These are phyloP conservation scores for Corythucha ciliata DNA, from an alignment of 2,888 invertebrate genomes.

Conservation along the genomic window DNA sequence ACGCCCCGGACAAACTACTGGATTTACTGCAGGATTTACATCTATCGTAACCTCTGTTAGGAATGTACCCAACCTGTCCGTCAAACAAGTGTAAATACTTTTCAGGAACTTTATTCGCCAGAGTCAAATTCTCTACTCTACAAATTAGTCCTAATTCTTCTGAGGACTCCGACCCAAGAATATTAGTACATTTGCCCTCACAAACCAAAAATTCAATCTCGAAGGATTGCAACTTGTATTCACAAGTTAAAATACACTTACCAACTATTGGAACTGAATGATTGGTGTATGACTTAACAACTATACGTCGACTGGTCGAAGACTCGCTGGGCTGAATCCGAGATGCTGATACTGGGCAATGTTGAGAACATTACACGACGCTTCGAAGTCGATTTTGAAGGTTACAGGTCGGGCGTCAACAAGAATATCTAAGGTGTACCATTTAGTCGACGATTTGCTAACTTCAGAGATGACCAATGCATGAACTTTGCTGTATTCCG, in stretches of 20 bases:
- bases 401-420: background rate
- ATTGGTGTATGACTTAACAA: slow-evolving; percentile 12
- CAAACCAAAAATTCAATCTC: background rate
- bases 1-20: slow-evolving; percentile 10
- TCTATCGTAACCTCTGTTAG: background rate
- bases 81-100: slow-evolving; percentile 18
- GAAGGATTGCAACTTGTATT: background rate
- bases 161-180: slow-evolving; percentile 5
- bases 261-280: slow-evolving; percentile 8
- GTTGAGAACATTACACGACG: slow-evolving; percentile 8
- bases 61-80: slow-evolving; percentile 4
- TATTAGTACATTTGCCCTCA: background rate
- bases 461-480: too few species aligned
- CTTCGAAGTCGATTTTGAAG: slow-evolving; percentile 14
- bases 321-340: background rate
- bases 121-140: background rate
- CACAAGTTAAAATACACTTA: background rate
- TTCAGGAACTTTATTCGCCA: background rate
- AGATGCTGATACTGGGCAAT: background rate
- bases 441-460: too few species aligned
- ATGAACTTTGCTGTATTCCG: background rate
- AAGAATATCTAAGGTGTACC: background rate
- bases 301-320: background rate
- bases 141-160: slow-evolving; percentile 5
- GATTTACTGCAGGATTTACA: background rate